phyloP scores from a whole-genome alignment of 2,797 vertebrate species.

The Rachycentron canadum region DNA sequence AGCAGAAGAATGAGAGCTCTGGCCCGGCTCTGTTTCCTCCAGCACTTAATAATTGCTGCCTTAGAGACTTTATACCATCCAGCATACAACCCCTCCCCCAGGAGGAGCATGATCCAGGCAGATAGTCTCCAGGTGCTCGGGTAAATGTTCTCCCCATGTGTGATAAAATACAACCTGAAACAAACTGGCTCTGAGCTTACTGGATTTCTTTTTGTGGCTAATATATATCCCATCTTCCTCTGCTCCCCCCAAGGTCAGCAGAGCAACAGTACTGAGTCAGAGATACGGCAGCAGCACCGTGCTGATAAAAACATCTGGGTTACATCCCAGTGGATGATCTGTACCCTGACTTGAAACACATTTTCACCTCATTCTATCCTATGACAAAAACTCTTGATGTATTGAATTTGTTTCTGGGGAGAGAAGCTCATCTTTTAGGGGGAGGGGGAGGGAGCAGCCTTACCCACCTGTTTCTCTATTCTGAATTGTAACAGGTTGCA shows the following conservation, averaged over 20 bases:
- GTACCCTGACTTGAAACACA: slow-evolving; percentile 55
- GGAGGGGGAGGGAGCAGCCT: not conserved
- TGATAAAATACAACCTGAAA: slow-evolving; percentile 44
- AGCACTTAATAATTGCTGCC: slow-evolving; percentile 67
- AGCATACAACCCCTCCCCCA: slow-evolving; percentile 5
- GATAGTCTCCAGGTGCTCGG: slow-evolving; percentile 43
- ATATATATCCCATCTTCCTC: slow-evolving; percentile 26
- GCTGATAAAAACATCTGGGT: slow-evolving; percentile 77
- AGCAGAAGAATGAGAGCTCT: slow-evolving; percentile 62
- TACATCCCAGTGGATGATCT: slow-evolving; percentile 69
- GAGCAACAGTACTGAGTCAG: slow-evolving; percentile 48
- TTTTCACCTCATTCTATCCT: slow-evolving; percentile 55
- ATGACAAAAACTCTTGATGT: slow-evolving; percentile 58
- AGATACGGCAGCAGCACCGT: slow-evolving; percentile 52
- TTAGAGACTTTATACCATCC: slow-evolving; percentile 59
- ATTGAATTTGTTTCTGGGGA: slow-evolving; percentile 27
- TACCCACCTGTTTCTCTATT: slow-evolving; percentile 39
- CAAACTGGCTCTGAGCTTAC: slow-evolving; percentile 26
- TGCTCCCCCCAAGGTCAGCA: slow-evolving; percentile 51
- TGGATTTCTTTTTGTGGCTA: slow-evolving; percentile 22
- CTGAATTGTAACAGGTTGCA: slow-evolving; percentile 37
- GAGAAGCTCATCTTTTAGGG: slow-evolving; percentile 28
- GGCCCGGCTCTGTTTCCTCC: slow-evolving; percentile 46
- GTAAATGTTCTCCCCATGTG: slow-evolving; percentile 37
- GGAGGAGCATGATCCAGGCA: slow-evolving; percentile 23